These are phyloP conservation scores for Hystrix brachyura DNA, from an alignment of 2,113 vertebrate species.

Conservation along the genomic window DNA sequence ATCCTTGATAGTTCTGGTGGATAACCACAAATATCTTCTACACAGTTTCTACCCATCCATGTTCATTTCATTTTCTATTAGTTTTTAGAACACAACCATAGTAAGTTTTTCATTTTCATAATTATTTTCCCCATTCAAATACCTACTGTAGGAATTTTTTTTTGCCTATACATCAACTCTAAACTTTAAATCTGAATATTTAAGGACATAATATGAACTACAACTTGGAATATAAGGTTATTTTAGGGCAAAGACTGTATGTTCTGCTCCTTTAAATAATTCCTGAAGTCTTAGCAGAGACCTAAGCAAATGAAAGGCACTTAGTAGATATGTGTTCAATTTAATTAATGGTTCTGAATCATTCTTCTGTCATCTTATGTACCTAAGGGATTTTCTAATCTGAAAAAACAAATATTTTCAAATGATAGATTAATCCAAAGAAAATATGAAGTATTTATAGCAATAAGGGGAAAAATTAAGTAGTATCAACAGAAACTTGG, in stretches of 20 bases:
- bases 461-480: background rate
- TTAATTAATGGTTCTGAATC: background rate
- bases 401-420: conserved; percentile 15
- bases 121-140: background rate
- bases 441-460: background rate
- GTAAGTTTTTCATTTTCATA: conserved; percentile 1
- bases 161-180: background rate
- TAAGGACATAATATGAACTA: background rate
- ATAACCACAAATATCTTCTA: background rate
- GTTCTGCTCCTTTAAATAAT: background rate
- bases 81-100: background rate
- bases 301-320: background rate
- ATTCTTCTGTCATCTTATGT: background rate
- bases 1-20: background rate
- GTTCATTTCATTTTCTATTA: background rate
- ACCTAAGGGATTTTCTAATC: background rate
- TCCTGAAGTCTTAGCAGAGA: background rate
- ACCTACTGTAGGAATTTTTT: background rate
- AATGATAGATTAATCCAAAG: conserved; percentile 45
- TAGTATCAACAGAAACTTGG: background rate
- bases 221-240: background rate
- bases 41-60: background rate
- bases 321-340: background rate
- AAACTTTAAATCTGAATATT: conserved; percentile 20
- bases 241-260: background rate